Percentiles rank a stretch among this genome's conserved stretches.
These are phyloP conservation scores for Odontesthes bonariensis DNA, from an alignment of 2,113 vertebrate genomes.

Conservation along the genomic window DNA sequence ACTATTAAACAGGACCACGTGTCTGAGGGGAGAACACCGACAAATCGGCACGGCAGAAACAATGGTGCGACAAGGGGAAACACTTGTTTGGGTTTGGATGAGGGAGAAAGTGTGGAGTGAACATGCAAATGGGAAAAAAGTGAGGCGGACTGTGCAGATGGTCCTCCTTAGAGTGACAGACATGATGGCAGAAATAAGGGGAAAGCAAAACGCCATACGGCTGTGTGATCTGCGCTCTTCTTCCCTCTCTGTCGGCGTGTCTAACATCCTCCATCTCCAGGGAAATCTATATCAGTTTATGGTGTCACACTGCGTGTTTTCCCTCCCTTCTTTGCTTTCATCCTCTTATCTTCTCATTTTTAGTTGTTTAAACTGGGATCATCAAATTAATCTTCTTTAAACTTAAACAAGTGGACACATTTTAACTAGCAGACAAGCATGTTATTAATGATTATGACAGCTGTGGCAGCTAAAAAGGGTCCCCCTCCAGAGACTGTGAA, in stretches of 20 bases:
- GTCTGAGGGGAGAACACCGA: constrained; percentile 33
- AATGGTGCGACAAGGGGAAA: constrained; percentile 28
- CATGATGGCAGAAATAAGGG: constrained; percentile 46
- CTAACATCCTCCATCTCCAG: constrained; percentile 50
- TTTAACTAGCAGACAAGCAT: constrained; percentile 32
- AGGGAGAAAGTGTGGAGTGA: constrained; percentile 11
- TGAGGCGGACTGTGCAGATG: constrained; percentile 51
- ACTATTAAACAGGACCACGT: constrained; percentile 36
- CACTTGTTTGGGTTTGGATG: constrained; percentile 13
- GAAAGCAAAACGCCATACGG: constrained; percentile 67
- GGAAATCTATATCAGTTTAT: constrained; percentile 61
- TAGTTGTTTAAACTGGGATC: constrained; percentile 58
- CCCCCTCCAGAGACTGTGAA: constrained; percentile 43
- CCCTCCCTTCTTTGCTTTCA: constrained; percentile 22
- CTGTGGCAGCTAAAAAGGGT: constrained; percentile 46
- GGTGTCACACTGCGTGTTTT: constrained; percentile 22
- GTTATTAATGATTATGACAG: not conserved
- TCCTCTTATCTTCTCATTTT: constrained; percentile 41
- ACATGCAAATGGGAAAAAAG: constrained; percentile 27
- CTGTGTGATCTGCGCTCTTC: constrained; percentile 58
- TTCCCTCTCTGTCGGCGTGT: constrained; percentile 49
- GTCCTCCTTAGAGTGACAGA: constrained; percentile 56
- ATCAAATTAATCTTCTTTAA: constrained; percentile 50
- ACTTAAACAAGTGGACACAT: constrained; percentile 39
- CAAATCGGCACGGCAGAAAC: constrained; percentile 30